Percentiles rank a stretch among this genome's conserved stretches.
These are phyloP conservation scores for Noctuana brunneofusca DNA, from an alignment of 2,888 invertebrate genomes.

Conservation along the genomic window DNA sequence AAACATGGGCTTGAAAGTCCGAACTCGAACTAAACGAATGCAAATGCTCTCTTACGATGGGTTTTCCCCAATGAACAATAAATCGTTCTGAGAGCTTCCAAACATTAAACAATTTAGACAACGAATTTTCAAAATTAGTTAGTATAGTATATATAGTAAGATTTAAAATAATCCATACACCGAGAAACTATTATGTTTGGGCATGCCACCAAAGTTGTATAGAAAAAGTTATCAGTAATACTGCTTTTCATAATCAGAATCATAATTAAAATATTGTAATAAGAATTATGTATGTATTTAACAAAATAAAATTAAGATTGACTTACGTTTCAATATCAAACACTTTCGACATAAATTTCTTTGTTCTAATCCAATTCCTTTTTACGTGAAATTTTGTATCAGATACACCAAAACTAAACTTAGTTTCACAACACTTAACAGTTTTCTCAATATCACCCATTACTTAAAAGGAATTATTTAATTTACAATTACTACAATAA, in stretches of 20 bases:
- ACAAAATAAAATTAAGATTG: background rate
- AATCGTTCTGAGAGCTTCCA: background rate
- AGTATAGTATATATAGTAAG: no score
- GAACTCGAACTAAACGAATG: background rate
- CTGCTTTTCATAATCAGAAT: no score
- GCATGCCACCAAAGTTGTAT: no score
- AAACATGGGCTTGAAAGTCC: slow-evolving; percentile 6
- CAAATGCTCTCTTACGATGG: background rate
- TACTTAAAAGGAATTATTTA: background rate
- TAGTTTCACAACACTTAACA: slow-evolving; percentile 56
- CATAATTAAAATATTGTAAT: no score
- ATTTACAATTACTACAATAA: background rate
- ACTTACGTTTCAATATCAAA: slow-evolving; percentile 63
- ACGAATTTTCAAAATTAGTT: no score
- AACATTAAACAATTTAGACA: no score
- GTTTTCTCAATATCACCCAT: slow-evolving; percentile 46
- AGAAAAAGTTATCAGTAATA: no score
- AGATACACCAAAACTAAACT: slow-evolving; percentile 48
- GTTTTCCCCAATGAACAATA: background rate
- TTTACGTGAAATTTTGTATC: slow-evolving; percentile 56
- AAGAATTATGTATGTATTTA: no score
- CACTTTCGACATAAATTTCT: slow-evolving; percentile 55
- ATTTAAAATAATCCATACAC: no score
- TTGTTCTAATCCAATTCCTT: slow-evolving; percentile 61
- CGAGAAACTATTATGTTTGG: no score